These are phyloP conservation scores for Hecatera dysodea DNA, from an alignment of 2,888 invertebrate genomes.

Conservation along the genomic window DNA sequence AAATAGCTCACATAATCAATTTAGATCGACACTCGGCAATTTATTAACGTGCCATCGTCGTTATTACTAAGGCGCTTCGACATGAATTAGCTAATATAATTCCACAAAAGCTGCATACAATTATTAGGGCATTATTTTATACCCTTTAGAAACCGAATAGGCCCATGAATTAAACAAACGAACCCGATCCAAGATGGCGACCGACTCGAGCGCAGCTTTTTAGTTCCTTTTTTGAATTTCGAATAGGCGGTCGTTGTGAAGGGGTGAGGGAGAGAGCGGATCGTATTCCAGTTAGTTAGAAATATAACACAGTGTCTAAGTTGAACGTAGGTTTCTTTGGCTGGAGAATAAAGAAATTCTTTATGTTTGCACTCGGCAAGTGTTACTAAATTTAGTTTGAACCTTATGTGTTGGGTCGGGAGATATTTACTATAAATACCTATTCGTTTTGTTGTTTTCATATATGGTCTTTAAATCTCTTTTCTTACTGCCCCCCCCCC, in stretches of 20 bases:
- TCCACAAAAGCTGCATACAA: slow-evolving; percentile 50
- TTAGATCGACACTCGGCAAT: slow-evolving; percentile 58
- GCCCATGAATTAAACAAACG: slow-evolving; percentile 69
- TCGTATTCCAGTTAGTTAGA: slow-evolving; percentile 66
- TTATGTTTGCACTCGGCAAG: slow-evolving; percentile 18
- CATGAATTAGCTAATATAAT: slow-evolving; percentile 63
- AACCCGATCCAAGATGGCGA: slow-evolving; percentile 80
- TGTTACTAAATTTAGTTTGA: not conserved
- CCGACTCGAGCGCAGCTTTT: slow-evolving; percentile 77
- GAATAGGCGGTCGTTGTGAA: slow-evolving; percentile 73
- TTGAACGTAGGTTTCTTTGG: slow-evolving; percentile 42
- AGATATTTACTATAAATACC: no score
- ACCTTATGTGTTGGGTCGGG: no score
- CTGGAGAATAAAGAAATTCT: slow-evolving; percentile 15
- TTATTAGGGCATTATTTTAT: slow-evolving; percentile 59
- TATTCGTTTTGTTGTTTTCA: no score
- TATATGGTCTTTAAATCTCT: no score
- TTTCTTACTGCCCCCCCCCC: no score
- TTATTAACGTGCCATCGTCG: slow-evolving; percentile 46
- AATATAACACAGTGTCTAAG: slow-evolving; percentile 60
- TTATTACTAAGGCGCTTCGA: slow-evolving; percentile 35
- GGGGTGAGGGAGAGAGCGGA: slow-evolving; percentile 63
- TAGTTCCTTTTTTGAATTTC: slow-evolving; percentile 84
- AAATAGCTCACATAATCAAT: slow-evolving; percentile 50
- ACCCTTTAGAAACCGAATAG: slow-evolving; percentile 53